Percentiles rank a stretch among this genome's conserved stretches.
Evolutionary conservation across 2,888 invertebrate species (phyloP).

Genomic region (Cetonia aurata): DNA sequence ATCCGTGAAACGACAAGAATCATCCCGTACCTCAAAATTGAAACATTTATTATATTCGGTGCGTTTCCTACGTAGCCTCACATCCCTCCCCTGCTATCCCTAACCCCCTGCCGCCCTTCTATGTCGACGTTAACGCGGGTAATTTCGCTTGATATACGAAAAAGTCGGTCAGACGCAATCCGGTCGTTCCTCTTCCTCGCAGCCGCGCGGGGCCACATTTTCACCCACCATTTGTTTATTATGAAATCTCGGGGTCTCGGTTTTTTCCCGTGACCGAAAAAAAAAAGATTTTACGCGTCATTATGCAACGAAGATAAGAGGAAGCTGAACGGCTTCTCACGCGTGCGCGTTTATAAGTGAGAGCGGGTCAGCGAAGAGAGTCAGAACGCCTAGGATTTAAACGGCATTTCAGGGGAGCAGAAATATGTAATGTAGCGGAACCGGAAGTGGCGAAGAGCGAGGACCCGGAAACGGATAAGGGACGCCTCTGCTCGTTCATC

Average conservation of each 20-base stretch:
- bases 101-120: too few relatives aligned
- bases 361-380: conserved; percentile 11
- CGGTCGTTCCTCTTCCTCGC: conserved; percentile 28
- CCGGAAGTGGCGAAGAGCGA: conserved; percentile 51
- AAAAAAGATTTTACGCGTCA: conserved; percentile 40
- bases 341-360: conserved; percentile 17
- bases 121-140: conserved; percentile 14
- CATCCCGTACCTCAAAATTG: conserved; percentile 37
- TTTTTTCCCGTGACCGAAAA: conserved; percentile 3
- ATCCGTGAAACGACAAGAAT: conserved; percentile 27
- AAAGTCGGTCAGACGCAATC: conserved; percentile 12
- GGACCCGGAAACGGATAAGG: conserved; percentile 52
- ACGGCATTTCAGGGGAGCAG: conserved; percentile 37
- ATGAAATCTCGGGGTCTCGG: conserved; percentile 28
- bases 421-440: conserved; percentile 53
- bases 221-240: conserved; percentile 40
- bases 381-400: conserved; percentile 26
- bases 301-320: conserved; percentile 40
- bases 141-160: conserved; percentile 39
- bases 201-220: conserved; percentile 3
- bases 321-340: conserved; percentile 35
- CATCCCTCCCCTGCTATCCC: too few relatives aligned
- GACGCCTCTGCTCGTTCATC: conserved; percentile 49
- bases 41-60: conserved; percentile 36
- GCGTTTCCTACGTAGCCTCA: neutral